phyloP scores from a whole-genome alignment of 2,797 vertebrate genomes.

The Enteromius viviparus region DNA sequence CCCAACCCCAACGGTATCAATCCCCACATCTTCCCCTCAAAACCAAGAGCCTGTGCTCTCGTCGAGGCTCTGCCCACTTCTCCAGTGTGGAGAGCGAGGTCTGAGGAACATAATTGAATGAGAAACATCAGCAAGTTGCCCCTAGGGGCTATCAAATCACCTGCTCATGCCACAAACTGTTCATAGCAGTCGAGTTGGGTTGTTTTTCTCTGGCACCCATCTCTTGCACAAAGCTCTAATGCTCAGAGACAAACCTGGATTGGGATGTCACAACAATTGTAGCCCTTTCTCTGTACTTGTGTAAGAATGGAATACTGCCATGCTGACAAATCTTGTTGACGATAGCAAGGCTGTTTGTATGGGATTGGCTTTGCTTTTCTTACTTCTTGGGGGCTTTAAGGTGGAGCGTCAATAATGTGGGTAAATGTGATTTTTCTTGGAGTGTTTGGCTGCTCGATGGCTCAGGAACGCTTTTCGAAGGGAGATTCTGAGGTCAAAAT shows the following conservation, averaged over 20 bases:
- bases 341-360: conserved; percentile 35
- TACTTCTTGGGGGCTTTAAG: conserved; percentile 46
- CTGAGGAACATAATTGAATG: conserved; percentile 71
- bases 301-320: conserved; percentile 55
- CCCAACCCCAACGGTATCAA: conserved; percentile 81
- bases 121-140: conserved; percentile 40
- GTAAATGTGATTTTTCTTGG: conserved; percentile 61
- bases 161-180: conserved; percentile 50
- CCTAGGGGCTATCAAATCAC: conserved; percentile 23
- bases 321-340: conserved; percentile 50
- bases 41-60: conserved; percentile 88
- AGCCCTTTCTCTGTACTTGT: conserved; percentile 54
- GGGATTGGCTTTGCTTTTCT: conserved; percentile 48
- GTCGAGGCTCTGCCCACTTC: conserved; percentile 89
- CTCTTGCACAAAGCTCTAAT: conserved; percentile 58
- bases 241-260: conserved; percentile 49
- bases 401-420: conserved; percentile 33
- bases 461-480: conserved; percentile 74
- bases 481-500: conserved; percentile 74
- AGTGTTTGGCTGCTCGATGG: conserved; percentile 72
- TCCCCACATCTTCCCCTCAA: conserved; percentile 83
- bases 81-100: conserved; percentile 94
- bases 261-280: conserved; percentile 43
- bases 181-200: conserved; percentile 44
- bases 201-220: conserved; percentile 32